Evolutionary conservation across 92 coral and sea anemone genomes (phyloP).

Genomic region (Pocillopora grandis): DNA sequence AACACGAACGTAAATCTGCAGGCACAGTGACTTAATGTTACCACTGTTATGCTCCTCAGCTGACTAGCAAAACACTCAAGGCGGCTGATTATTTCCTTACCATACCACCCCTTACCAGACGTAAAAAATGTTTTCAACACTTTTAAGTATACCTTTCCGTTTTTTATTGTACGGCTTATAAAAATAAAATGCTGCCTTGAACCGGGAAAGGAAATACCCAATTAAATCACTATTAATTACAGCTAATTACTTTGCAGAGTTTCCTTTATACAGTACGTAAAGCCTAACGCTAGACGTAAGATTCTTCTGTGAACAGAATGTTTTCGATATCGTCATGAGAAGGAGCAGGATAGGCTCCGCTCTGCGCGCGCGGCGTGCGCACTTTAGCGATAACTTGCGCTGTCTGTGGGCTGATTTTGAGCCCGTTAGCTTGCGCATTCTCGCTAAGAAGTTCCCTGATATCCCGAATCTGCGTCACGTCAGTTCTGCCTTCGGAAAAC

Average conservation of each 20-base stretch:
- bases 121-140: neutral
- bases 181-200: constrained; percentile 3
- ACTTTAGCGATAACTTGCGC: constrained; percentile 89
- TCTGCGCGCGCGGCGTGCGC: constrained; percentile 53
- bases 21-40: too few relatives aligned
- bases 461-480: constrained; percentile 89
- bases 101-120: neutral
- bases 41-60: too few relatives aligned
- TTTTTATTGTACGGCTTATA: constrained; percentile 2
- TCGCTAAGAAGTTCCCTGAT: constrained; percentile 85
- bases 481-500: constrained; percentile 81
- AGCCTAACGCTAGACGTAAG: constrained; percentile 72
- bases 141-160: neutral
- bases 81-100: neutral
- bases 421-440: constrained; percentile 89
- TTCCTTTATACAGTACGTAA: constrained; percentile 15
- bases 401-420: constrained; percentile 87
- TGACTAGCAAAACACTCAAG: too few relatives aligned
- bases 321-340: constrained; percentile 93
- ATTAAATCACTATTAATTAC: constrained; percentile 32
- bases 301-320: constrained; percentile 96
- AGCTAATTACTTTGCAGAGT: constrained; percentile 18
- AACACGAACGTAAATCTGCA: too few relatives aligned
- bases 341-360: constrained; percentile 63
- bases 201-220: neutral